Evolutionary conservation across 2,888 invertebrate genomes (phyloP).

Genomic region (Calliopum simillimum): DNA sequence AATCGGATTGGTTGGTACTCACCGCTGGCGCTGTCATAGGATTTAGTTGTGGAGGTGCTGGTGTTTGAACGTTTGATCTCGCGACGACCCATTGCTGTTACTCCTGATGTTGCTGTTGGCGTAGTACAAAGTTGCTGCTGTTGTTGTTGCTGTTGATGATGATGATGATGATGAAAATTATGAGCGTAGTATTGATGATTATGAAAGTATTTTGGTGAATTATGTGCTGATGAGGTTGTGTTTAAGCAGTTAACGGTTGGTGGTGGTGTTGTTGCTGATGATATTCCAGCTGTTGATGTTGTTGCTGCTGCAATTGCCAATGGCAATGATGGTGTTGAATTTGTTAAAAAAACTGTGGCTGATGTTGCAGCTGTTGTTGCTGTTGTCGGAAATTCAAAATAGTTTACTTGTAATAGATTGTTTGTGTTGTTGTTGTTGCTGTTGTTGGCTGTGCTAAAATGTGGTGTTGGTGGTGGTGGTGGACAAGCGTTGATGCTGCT

Average conservation of each 20-base stretch:
- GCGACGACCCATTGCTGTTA: constrained; percentile 62
- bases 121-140: constrained; percentile 37
- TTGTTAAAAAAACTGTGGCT: constrained; percentile 45
- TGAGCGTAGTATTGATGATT: constrained; percentile 37
- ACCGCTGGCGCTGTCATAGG: constrained; percentile 65
- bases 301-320: constrained; percentile 43
- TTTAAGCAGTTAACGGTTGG: constrained; percentile 30
- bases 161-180: constrained; percentile 40
- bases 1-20: constrained; percentile 50
- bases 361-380: constrained; percentile 27
- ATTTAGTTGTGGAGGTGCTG: constrained; percentile 62
- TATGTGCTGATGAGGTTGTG: constrained; percentile 6
- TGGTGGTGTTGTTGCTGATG: constrained; percentile 49
- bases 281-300: constrained; percentile 46
- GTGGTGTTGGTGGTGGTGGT: constrained; percentile 57
- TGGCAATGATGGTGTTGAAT: constrained; percentile 56
- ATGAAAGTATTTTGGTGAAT: constrained; percentile 7
- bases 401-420: constrained; percentile 58
- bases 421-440: constrained; percentile 37
- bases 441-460: constrained; percentile 38
- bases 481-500: constrained; percentile 60
- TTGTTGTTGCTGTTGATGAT: constrained; percentile 37
- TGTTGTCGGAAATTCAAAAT: constrained; percentile 59
- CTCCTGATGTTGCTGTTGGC: constrained; percentile 34
- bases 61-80: constrained; percentile 67